phyloP scores from a whole-genome alignment of 2,113 vertebrate species.

The Heloderma charlesbogerti region DNA sequence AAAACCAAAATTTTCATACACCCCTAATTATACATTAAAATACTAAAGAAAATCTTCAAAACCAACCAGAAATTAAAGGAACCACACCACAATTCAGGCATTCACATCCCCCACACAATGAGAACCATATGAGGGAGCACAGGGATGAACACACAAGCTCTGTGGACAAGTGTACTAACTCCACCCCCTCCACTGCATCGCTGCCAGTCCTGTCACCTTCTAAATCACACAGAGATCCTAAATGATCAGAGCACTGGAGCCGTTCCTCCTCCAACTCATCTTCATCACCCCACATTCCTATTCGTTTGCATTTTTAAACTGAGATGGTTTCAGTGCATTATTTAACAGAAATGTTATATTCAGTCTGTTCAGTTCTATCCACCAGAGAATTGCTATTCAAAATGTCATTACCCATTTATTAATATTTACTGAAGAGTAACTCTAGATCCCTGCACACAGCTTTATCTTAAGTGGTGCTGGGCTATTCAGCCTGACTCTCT shows the following conservation, averaged over 20 bases:
- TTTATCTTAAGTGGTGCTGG: neutral
- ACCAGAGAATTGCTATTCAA: neutral
- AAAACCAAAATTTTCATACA: no score
- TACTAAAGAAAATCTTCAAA: neutral
- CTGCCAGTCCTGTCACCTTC: neutral
- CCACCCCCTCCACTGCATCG: neutral
- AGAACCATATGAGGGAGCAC: neutral
- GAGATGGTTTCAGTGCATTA: neutral
- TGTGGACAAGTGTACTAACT: neutral
- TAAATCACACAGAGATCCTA: neutral
- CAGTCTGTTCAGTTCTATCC: neutral
- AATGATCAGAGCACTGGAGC: neutral
- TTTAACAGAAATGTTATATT: neutral
- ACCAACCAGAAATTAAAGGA: neutral
- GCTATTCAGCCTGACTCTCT: neutral
- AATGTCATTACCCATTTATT: neutral
- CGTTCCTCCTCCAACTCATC: neutral
- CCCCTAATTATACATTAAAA: no score
- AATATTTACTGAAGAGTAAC: slow-evolving; percentile 12
- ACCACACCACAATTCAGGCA: neutral
- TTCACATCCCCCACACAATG: neutral
- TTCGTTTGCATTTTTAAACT: neutral
- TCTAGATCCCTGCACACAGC: neutral
- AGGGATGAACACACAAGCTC: neutral
- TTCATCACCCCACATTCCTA: neutral